Evolutionary conservation across 2,888 invertebrate genomes (phyloP).

Genomic region (Pachliopta kotzebuea): DNA sequence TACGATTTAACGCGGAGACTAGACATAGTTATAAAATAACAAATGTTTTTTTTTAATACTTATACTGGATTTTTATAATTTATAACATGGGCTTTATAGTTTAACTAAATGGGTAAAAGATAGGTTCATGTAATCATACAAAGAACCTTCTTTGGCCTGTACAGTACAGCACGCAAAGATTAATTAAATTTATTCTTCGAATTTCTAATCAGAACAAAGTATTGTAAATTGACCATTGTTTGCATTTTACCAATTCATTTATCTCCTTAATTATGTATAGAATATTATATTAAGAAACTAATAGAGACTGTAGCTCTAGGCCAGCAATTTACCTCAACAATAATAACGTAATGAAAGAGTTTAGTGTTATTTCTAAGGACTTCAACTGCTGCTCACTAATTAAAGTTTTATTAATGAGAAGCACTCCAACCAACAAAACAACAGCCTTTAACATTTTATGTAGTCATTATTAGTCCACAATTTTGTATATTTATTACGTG

Average conservation of each 20-base stretch:
- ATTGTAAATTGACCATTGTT: too few relatives aligned
- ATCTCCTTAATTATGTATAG: conserved; percentile 20
- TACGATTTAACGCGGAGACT: too few relatives aligned
- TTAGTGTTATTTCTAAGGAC: conserved; percentile 12
- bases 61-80: too few relatives aligned
- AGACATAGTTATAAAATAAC: too few relatives aligned
- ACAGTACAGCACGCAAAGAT: too few relatives aligned
- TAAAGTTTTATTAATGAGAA: conserved; percentile 20
- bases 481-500: background rate
- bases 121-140: too few relatives aligned
- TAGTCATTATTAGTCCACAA: conserved; percentile 4
- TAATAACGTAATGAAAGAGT: conserved; percentile 17
- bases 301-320: conserved; percentile 20
- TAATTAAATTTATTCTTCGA: too few relatives aligned
- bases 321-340: background rate
- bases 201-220: too few relatives aligned
- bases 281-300: conserved; percentile 25
- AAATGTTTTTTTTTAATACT: too few relatives aligned
- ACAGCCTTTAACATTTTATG: conserved; percentile 6
- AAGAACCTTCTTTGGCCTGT: too few relatives aligned
- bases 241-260: conserved; percentile 10
- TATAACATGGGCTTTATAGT: too few relatives aligned
- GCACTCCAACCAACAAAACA: conserved; percentile 1
- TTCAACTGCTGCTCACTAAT: conserved; percentile 13
- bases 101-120: too few relatives aligned